These are phyloP conservation scores for Eurytoma californica DNA, from an alignment of 2,888 invertebrate species.

Conservation along the genomic window DNA sequence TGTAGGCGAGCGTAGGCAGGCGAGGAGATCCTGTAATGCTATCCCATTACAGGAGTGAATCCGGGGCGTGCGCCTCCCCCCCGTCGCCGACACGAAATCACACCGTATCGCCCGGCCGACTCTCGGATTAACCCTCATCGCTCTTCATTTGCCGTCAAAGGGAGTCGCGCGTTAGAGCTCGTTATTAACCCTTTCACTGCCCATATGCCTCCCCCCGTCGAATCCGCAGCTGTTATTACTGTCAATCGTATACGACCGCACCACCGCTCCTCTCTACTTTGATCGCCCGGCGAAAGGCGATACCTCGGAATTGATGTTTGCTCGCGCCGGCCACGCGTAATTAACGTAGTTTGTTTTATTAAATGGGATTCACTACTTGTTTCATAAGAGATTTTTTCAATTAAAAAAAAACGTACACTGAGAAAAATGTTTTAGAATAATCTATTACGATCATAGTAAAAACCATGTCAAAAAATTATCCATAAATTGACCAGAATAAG, in stretches of 20 bases:
- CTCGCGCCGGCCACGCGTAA: too few relatives aligned
- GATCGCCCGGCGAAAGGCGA: too few relatives aligned
- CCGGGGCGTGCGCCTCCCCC: not conserved
- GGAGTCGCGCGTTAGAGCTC: conserved; percentile 45
- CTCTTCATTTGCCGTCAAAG: conserved; percentile 55
- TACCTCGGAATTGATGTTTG: too few relatives aligned
- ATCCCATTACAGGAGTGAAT: conserved; percentile 27
- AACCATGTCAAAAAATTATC: too few relatives aligned
- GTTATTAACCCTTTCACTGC: conserved; percentile 52
- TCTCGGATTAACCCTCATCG: conserved; percentile 53
- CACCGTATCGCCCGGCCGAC: conserved; percentile 12
- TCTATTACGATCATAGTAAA: too few relatives aligned
- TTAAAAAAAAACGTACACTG: too few relatives aligned
- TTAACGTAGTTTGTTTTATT: too few relatives aligned
- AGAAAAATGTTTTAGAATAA: too few relatives aligned
- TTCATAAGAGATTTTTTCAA: too few relatives aligned
- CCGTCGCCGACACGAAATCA: conserved; percentile 9
- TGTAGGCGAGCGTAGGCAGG: not conserved
- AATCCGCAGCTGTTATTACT: conserved; percentile 51
- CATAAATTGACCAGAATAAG: too few relatives aligned
- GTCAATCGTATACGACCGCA: conserved; percentile 35
- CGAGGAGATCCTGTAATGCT: conserved; percentile 27
- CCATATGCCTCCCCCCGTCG: not conserved
- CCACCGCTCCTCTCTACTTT: conserved; percentile 14
- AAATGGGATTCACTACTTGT: too few relatives aligned